Conservation (phyloP, 2,888 invertebrate genomes). For the Mellilla xanthometata region DNA sequence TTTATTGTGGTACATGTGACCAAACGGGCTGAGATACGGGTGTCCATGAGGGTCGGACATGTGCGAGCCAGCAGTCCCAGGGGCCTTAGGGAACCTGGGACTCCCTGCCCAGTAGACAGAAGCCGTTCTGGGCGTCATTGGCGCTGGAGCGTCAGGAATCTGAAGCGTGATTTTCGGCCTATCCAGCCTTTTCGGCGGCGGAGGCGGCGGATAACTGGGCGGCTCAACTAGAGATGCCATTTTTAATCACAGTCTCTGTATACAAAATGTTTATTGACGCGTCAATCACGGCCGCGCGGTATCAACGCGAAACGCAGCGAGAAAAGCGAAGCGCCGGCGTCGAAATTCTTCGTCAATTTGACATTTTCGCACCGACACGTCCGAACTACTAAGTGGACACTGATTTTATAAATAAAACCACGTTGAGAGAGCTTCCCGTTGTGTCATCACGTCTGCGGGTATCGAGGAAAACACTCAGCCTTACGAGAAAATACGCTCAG, state of each 20-base stretch:
- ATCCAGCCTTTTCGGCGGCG: slow-evolving; percentile 55
- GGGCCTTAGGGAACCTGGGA: slow-evolving; percentile 50
- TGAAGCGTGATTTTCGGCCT: slow-evolving; percentile 78
- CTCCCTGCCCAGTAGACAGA: slow-evolving; percentile 44
- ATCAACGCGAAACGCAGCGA: neutral
- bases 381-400: slow-evolving; percentile 64
- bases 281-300: slow-evolving; percentile 25
- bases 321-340: slow-evolving; percentile 55
- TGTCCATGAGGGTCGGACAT: slow-evolving; percentile 60
- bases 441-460: slow-evolving; percentile 53
- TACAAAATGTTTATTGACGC: slow-evolving; percentile 32
- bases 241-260: slow-evolving; percentile 20
- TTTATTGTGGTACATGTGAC: slow-evolving; percentile 83
- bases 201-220: slow-evolving; percentile 63
- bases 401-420: slow-evolving; percentile 75
- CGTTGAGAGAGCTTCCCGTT: slow-evolving; percentile 55
- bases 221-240: slow-evolving; percentile 59
- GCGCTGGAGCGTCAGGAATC: slow-evolving; percentile 56
- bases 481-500: no score
- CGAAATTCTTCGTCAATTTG: slow-evolving; percentile 42
- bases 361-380: slow-evolving; percentile 53
- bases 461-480: slow-evolving; percentile 7
- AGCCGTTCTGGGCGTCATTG: slow-evolving; percentile 48
- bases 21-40: slow-evolving; percentile 66
- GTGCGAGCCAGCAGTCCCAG: slow-evolving; percentile 59